Conservation (phyloP, 1,140 invertebrate genomes). For the Drosophila biarmipes region DNA sequence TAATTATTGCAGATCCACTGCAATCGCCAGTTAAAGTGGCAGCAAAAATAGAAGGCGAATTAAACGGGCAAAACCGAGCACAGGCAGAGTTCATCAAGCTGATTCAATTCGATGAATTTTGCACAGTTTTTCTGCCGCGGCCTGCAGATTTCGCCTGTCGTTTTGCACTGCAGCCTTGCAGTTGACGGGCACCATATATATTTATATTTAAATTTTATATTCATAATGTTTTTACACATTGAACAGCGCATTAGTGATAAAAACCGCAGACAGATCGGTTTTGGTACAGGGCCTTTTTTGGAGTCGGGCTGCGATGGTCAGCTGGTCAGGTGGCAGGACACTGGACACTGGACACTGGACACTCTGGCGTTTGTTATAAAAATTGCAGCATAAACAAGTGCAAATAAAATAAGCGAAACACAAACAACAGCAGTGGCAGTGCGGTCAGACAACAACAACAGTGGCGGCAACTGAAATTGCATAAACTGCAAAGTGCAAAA, state of each 20-base stretch:
- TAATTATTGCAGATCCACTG: neutral
- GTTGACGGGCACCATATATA: conserved; percentile 9
- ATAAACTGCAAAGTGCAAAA: conserved; percentile 55
- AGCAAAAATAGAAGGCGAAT: neutral
- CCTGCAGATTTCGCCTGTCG: neutral
- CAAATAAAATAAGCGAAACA: conserved; percentile 52
- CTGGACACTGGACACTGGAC: neutral
- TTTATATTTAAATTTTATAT: conserved; percentile 38
- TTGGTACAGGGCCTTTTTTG: neutral
- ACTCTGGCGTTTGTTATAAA: conserved; percentile 56
- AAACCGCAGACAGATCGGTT: conserved; percentile 56
- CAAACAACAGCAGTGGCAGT: conserved; percentile 41
- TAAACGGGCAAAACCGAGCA: neutral
- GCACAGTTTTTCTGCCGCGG: neutral
- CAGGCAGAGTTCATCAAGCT: conserved; percentile 22
- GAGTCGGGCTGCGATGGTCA: conserved; percentile 2
- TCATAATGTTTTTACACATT: conserved; percentile 43
- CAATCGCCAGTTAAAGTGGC: conserved; percentile 13
- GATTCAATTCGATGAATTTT: conserved; percentile 19
- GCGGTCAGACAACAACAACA: conserved; percentile 41
- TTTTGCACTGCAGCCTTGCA: conserved; percentile 10
- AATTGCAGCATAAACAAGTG: conserved; percentile 62
- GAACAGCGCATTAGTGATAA: conserved; percentile 50
- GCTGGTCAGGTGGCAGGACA: conserved; percentile 6
- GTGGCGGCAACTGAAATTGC: conserved; percentile 38